Conservation (phyloP, 2,113 vertebrate species). For the Boulengeromyrus knoepffleri region DNA sequence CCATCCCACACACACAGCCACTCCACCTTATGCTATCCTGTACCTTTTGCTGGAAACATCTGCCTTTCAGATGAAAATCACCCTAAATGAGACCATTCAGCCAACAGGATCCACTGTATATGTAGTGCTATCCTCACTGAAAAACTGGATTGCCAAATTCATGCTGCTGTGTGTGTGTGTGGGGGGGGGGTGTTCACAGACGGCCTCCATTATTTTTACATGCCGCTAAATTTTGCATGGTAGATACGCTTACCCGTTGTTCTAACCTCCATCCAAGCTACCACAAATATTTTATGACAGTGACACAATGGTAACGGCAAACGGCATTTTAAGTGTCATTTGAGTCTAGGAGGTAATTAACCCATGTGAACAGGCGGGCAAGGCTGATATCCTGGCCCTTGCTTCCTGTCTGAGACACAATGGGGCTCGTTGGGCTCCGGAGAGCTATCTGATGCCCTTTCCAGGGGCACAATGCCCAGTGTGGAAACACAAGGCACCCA, state of each 20-base stretch:
- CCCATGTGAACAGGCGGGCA: neutral
- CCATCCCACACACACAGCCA: neutral
- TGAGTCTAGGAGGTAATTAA: conserved; percentile 2
- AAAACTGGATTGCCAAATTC: neutral
- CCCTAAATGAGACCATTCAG: neutral
- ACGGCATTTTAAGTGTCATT: conserved; percentile 8
- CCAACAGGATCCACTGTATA: neutral
- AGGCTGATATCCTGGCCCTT: neutral
- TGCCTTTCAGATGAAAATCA: neutral
- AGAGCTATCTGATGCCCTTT: neutral
- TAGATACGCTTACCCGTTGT: conserved; percentile 1
- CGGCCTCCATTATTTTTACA: conserved; percentile 4
- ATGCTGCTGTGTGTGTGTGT: neutral
- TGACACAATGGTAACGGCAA: neutral
- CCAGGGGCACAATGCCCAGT: neutral
- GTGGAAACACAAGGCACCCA: neutral
- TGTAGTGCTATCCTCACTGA: neutral
- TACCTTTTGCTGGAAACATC: neutral
- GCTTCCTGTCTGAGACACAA: neutral
- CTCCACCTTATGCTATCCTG: neutral
- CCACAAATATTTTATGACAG: conserved; percentile 14
- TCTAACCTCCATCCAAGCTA: neutral
- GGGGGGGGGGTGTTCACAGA: neutral
- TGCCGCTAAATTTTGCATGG: conserved; percentile 9
- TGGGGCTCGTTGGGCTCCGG: neutral